These are phyloP conservation scores for Phasia obesa DNA, from an alignment of 2,888 invertebrate species.

Conservation along the genomic window DNA sequence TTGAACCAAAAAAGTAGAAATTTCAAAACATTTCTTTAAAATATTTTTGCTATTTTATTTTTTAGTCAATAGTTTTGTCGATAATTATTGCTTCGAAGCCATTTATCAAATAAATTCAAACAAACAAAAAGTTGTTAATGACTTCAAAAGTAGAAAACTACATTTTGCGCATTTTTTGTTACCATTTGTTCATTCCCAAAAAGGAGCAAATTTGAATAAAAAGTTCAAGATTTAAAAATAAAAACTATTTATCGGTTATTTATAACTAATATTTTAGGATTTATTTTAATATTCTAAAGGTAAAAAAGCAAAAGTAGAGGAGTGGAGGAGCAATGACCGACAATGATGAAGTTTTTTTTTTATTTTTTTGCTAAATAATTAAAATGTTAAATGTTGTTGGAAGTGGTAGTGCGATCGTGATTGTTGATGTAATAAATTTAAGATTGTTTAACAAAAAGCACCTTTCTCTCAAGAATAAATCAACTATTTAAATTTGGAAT, in stretches of 20 bases:
- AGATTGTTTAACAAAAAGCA: slow-evolving; percentile 26
- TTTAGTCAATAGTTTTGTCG: not conserved
- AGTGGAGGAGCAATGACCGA: slow-evolving; percentile 67
- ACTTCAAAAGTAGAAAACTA: too few relatives aligned
- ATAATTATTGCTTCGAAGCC: not conserved
- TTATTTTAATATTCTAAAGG: slow-evolving; percentile 6
- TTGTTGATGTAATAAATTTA: slow-evolving; percentile 9
- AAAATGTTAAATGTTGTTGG: slow-evolving; percentile 18
- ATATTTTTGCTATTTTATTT: slow-evolving; percentile 1
- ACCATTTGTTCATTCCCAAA: too few relatives aligned
- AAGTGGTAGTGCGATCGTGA: slow-evolving; percentile 1
- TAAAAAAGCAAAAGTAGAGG: slow-evolving; percentile 62
- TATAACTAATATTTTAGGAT: not conserved
- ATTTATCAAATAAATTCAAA: too few relatives aligned
- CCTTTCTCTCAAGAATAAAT: slow-evolving; percentile 55
- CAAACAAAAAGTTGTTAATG: too few relatives aligned
- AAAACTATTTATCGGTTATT: not conserved
- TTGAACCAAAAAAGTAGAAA: not conserved
- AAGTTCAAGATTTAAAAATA: not conserved
- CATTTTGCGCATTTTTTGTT: too few relatives aligned
- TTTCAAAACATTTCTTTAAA: not conserved
- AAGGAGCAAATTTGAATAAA: not conserved
- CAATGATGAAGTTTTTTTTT: slow-evolving; percentile 16
- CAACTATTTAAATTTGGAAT: slow-evolving; percentile 18
- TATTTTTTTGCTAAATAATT: too few relatives aligned